These are phyloP conservation scores for Montifringilla adamsi DNA, from an alignment of 2,113 vertebrate species.

Conservation along the genomic window DNA sequence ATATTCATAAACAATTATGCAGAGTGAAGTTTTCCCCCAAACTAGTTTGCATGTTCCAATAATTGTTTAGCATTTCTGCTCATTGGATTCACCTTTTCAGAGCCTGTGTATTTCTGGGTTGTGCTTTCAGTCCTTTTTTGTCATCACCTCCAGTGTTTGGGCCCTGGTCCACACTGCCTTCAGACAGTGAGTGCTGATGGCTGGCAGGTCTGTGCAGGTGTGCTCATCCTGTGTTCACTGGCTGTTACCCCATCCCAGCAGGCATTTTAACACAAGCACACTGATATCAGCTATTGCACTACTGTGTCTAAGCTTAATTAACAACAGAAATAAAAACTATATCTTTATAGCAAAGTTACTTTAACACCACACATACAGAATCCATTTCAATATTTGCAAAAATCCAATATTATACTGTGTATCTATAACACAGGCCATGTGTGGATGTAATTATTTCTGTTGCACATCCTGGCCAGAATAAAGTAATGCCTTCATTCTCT, in stretches of 20 bases:
- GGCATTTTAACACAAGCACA: neutral
- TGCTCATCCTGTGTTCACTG: neutral
- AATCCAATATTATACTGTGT: neutral
- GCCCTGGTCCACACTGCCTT: neutral
- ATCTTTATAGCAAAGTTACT: neutral
- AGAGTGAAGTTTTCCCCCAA: too few relatives aligned
- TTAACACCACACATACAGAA: neutral
- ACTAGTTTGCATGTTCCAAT: too few relatives aligned
- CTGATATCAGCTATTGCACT: neutral
- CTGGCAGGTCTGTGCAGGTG: neutral
- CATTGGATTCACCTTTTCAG: neutral
- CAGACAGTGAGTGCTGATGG: neutral
- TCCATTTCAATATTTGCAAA: neutral
- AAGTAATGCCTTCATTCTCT: neutral
- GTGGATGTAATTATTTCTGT: neutral
- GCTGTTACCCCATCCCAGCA: neutral
- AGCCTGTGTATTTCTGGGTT: neutral
- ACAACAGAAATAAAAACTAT: neutral
- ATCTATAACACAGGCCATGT: fast-evolving
- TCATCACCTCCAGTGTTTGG: neutral
- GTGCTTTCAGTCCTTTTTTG: neutral
- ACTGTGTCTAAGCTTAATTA: neutral
- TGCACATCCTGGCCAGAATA: neutral
- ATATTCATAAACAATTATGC: neutral
- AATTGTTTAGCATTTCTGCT: too few relatives aligned